Base-by-base conservation (phyloP, 1,140 invertebrate genomes). In the Trichonephila clavipes region DNA sequence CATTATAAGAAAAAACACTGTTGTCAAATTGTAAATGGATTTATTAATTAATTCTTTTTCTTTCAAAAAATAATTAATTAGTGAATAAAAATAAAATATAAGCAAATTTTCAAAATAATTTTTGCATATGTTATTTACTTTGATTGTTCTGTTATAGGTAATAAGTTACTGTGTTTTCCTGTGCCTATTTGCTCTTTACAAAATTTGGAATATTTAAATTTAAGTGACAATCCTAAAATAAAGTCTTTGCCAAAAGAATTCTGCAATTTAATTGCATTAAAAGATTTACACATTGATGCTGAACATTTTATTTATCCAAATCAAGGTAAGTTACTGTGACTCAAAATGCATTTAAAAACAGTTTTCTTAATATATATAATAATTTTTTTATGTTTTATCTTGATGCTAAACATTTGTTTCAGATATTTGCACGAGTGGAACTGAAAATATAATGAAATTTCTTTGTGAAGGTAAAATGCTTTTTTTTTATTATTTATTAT, bases 181-280 rank as follows among this genome's bases (percentile, higher is more conserved):
- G 7, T 88, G 51, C 24, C 44, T 21, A 28, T 94, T 40, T 90
- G 88, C 24, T 87, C 59, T 24, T 44, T 91, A 24, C 16, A 44
- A 3, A 51, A 24, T 44, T 64, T 94, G 12, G 24, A 87, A 66
- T 62, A 18, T 14, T 86, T 94, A 64, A 82, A 94, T 77, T 62
- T 94, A 21, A 61, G 88, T 77, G 34, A 88, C 61, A 94, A 94
- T 88, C 64, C 92, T 12, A 94, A 94, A 94, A 88, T 94, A 21
- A 94, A 81, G 81, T 40, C 28, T 72, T 64, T 94, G 58, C 94
- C 94, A 62, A 86, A 94, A 64, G 94, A 91, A 28, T 16, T 94
- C 12, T 62, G 88, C 51, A 61, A 87, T 40, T 59, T 94, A 61
- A 18, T 14, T 24, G 12, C 34, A 51, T 44, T 94, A 2, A 82